Evolutionary conservation across 2,113 vertebrate species (phyloP), one percentile per base, ranked within the genome.

Genomic region (Brachionichthys hirsutus): DNA sequence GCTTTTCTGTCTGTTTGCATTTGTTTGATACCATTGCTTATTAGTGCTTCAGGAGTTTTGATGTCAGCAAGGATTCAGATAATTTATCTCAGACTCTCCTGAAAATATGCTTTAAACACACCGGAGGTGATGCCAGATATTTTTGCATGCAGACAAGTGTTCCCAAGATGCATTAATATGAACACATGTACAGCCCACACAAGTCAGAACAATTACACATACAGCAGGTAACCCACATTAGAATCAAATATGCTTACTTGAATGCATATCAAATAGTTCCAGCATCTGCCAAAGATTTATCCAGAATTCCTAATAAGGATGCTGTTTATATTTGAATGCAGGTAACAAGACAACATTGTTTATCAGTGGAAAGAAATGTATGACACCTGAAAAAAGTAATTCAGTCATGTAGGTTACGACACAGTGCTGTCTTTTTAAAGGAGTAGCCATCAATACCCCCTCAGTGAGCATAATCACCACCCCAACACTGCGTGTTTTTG

Each of bases 81-180:
- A 75, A 79, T 79, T 73, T 67, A 77, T 75, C 70, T 78, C 57
- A 13, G 62, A 61, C 54, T 62, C 68, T 34, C 19, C 34, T 61
- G 44, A 77, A 78, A 80, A 76, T 78, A 43, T 61, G 65, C 73
- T 57, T 73, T 59, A 57, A 70, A 73, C 51, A 64, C 65, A 84
- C 77, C 82, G 78, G 57, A 62, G 69, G 80, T 70, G 65, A 56
- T 49, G n/a, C 16, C 9, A 46, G 54, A 69, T 64, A 68, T 73
- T 76, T 71, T 75, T 54, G 24, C 19, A 43, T 43, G 40, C 45
- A 10, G 65, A 76, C 62, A 70, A 50, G 56, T 66, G 40, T 14
- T 41, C 35, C 61, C 64, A 80, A 34, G 34, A 19, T 63, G 54
- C 24, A 18, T 36, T 40, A 47, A 41, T 49, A 19, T 38, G n/a